Evolutionary conservation across 2,113 vertebrate genomes (phyloP).

Genomic region (Serinus canaria): DNA sequence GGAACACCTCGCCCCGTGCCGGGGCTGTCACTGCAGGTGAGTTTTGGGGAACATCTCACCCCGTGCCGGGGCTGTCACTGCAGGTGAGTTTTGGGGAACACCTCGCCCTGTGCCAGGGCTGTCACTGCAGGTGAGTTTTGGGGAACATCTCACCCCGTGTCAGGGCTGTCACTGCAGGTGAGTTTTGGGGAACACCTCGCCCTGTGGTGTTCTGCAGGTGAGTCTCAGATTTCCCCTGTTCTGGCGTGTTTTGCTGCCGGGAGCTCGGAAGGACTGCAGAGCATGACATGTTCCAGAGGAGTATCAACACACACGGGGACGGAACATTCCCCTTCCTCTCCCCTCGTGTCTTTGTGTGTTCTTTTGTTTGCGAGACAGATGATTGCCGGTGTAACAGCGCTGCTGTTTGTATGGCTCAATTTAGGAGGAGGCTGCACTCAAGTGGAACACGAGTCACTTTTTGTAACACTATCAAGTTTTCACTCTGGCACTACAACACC

Average conservation of each 20-base stretch:
- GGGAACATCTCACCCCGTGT: background rate
- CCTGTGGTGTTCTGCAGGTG: background rate
- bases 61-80: background rate
- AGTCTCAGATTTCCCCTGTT: background rate
- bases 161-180: fast-evolving
- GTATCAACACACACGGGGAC: background rate
- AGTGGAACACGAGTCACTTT: background rate
- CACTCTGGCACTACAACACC: background rate
- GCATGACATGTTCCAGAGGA: background rate
- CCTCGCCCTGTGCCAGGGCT: background rate
- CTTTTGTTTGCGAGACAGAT: background rate
- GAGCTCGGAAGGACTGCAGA: background rate
- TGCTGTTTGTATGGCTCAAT: background rate
- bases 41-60: fast-evolving
- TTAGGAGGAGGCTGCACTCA: background rate
- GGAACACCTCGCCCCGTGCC: background rate
- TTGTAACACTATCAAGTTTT: background rate
- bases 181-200: too few relatives aligned
- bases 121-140: background rate
- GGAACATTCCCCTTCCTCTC: background rate
- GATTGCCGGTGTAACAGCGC: background rate
- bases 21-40: background rate
- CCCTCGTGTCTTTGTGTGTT: background rate
- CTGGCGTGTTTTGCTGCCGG: background rate
- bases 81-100: background rate